Evolutionary conservation across 2,797 vertebrate species (phyloP).

Genomic region (Bucorvus abyssinicus): DNA sequence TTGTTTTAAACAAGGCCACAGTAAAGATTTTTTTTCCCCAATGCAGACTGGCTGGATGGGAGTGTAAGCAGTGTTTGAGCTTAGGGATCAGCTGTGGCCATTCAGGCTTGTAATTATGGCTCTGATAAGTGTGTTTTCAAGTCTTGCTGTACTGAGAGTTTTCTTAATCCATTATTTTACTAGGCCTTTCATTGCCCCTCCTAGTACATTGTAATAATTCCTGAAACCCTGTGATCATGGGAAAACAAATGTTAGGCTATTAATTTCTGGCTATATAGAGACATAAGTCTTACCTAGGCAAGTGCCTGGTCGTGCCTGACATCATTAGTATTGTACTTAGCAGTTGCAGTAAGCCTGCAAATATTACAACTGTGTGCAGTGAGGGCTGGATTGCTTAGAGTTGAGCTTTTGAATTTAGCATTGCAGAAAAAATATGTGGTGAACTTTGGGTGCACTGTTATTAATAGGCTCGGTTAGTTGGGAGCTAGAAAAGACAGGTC

Average conservation of each 20-base stretch:
- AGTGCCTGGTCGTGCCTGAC: not conserved
- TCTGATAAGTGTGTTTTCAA: slow-evolving; percentile 20
- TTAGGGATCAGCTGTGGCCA: slow-evolving; percentile 26
- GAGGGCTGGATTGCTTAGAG: not conserved
- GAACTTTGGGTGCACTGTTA: not conserved
- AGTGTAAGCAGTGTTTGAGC: not conserved
- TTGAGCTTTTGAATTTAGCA: not conserved
- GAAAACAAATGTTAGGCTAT: not conserved
- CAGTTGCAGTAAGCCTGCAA: not conserved
- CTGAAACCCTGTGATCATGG: not conserved
- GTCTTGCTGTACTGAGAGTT: not conserved
- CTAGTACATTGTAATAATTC: not conserved
- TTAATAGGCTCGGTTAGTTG: not conserved
- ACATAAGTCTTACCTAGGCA: not conserved
- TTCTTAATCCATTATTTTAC: slow-evolving; percentile 37
- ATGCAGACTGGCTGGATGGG: not conserved
- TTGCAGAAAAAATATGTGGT: not conserved
- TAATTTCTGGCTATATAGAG: not conserved
- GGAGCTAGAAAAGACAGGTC: not conserved
- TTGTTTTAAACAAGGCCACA: not conserved
- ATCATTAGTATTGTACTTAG: not conserved
- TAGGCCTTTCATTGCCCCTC: not conserved
- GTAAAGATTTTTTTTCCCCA: not conserved
- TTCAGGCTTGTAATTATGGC: slow-evolving; percentile 49
- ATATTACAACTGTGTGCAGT: not conserved